A percentile compares a stretch with the other conserved stretches of the same genome.
Conservation (phyloP, 2,888 invertebrate genomes). For the Keiferia lycopersicella region DNA sequence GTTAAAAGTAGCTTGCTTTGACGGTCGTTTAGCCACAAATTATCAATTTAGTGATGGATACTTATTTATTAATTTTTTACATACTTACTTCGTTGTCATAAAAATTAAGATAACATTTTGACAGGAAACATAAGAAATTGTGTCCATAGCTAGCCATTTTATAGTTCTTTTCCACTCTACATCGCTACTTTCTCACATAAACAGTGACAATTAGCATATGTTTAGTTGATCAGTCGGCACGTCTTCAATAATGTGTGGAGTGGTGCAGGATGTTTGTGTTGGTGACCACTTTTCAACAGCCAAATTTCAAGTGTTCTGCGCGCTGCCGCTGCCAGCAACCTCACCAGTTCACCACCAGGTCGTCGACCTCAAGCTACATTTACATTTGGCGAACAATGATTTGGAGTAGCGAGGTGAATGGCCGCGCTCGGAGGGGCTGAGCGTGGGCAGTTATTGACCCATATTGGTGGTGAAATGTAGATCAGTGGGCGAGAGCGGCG, state of each 20-base stretch:
- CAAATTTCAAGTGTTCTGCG: conserved; percentile 62
- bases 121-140: too few species aligned
- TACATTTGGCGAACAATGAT: conserved; percentile 81
- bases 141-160: too few species aligned
- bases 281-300: conserved; percentile 48
- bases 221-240: neutral
- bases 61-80: too few species aligned
- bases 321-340: conserved; percentile 57
- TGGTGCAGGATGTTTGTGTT: conserved; percentile 64
- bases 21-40: too few species aligned
- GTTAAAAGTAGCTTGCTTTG: too few species aligned
- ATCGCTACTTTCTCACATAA: neutral
- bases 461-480: conserved; percentile 81
- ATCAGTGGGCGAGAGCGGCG: conserved; percentile 82
- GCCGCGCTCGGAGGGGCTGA: conserved; percentile 75
- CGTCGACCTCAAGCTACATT: conserved; percentile 68
- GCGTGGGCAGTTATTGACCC: conserved; percentile 82
- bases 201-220: neutral
- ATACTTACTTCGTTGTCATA: too few species aligned
- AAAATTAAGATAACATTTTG: too few species aligned
- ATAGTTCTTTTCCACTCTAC: neutral
- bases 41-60: too few species aligned
- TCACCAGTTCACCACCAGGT: conserved; percentile 58
- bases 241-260: conserved; percentile 39
- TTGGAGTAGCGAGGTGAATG: conserved; percentile 80